These are phyloP conservation scores for Diuraphis noxia DNA, from an alignment of 1,140 invertebrate genomes.

Conservation along the genomic window DNA sequence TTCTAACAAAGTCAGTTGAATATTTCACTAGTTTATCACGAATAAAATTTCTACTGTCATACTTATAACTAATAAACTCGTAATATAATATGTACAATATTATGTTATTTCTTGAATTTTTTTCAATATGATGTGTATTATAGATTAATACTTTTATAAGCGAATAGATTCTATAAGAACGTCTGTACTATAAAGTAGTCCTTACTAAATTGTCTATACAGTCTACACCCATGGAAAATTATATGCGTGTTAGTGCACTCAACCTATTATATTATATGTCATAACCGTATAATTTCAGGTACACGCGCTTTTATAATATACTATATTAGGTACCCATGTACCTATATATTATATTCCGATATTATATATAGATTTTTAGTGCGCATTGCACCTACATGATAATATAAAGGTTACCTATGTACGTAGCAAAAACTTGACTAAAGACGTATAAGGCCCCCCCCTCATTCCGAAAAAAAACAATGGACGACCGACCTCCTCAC, in stretches of 20 bases:
- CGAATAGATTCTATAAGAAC: no score
- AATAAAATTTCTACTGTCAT: no score
- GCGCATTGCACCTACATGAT: not conserved
- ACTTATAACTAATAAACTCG: no score
- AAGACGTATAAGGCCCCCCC: not conserved
- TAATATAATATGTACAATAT: no score
- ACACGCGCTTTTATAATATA: not conserved
- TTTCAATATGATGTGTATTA: no score
- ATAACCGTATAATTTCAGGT: not conserved
- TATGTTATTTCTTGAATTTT: no score
- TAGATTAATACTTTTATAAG: no score
- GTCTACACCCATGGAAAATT: not conserved
- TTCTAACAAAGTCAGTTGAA: no score
- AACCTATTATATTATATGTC: not conserved
- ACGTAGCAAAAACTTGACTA: not conserved
- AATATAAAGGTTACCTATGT: not conserved
- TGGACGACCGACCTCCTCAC: not conserved
- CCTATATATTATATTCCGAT: not conserved
- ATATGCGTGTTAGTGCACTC: not conserved
- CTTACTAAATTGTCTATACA: not conserved
- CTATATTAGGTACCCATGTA: no score
- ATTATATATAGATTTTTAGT: not conserved
- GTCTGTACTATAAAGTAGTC: no score
- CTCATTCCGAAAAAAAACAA: not conserved
- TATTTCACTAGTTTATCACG: no score